A percentile compares a stretch with the other conserved stretches of the same genome.
Evolutionary conservation across 2,797 vertebrate genomes (phyloP).

Genomic region (Thaleichthys pacificus): DNA sequence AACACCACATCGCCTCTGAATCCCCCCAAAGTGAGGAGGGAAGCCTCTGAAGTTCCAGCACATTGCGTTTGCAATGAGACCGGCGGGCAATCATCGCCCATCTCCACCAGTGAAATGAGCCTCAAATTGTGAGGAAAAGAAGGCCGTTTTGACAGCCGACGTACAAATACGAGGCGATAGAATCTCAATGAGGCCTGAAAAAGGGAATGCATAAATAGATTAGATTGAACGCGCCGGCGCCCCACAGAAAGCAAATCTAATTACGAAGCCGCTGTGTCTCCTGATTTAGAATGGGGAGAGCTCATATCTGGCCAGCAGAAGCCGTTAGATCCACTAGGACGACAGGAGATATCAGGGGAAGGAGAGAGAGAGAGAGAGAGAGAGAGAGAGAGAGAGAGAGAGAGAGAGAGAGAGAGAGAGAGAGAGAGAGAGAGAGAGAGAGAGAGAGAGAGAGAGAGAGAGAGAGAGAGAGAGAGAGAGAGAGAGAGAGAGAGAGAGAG

Average conservation of each 20-base stretch:
- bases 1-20: constrained; percentile 6
- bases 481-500: neutral
- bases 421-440: neutral
- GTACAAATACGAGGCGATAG: constrained; percentile 76
- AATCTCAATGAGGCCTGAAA: constrained; percentile 80
- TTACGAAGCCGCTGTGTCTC: constrained; percentile 70
- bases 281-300: constrained; percentile 64
- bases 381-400: neutral
- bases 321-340: constrained; percentile 63
- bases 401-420: neutral
- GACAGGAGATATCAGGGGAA: neutral
- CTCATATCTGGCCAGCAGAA: constrained; percentile 65
- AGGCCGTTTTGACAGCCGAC: constrained; percentile 72
- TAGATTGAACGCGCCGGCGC: constrained; percentile 73
- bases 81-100: constrained; percentile 19
- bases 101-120: constrained; percentile 18
- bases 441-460: neutral
- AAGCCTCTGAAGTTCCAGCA: constrained; percentile 14
- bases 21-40: neutral
- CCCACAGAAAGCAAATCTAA: constrained; percentile 79
- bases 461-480: neutral
- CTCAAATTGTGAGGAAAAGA: constrained; percentile 30
- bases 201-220: constrained; percentile 78
- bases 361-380: neutral
- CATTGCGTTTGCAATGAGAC: constrained; percentile 10